A percentile compares a stretch with the other conserved stretches of the same genome.
Evolutionary conservation across 2,888 invertebrate genomes (phyloP).

Genomic region (Polydrusus cervinus): DNA sequence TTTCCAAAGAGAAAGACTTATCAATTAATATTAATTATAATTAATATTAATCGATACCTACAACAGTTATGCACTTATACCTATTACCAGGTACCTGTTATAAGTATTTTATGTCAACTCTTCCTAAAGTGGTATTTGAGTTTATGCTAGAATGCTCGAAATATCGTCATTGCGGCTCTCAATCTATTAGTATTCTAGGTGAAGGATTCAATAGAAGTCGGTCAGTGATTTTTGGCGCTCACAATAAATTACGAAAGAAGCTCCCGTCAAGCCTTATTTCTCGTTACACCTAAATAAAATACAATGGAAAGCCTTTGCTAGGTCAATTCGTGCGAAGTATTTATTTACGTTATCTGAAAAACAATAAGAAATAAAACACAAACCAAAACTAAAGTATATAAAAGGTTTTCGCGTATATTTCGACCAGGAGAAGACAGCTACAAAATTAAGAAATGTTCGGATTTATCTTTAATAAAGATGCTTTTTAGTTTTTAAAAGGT

Average conservation of each 20-base stretch:
- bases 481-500: too few relatives aligned
- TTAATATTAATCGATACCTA: too few relatives aligned
- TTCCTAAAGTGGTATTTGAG: too few relatives aligned
- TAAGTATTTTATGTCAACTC: too few relatives aligned
- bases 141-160: background rate
- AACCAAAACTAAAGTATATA: background rate
- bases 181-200: constrained; percentile 41
- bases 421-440: background rate
- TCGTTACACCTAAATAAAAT: constrained; percentile 36
- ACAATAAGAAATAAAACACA: background rate
- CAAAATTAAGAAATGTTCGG: too few relatives aligned
- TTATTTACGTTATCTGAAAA: constrained; percentile 30
- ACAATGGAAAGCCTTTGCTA: constrained; percentile 35
- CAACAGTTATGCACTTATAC: too few relatives aligned
- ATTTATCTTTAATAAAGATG: too few relatives aligned
- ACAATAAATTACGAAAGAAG: constrained; percentile 43
- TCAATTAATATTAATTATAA: too few relatives aligned
- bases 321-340: constrained; percentile 36
- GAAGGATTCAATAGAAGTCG: constrained; percentile 45
- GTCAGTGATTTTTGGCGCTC: constrained; percentile 44
- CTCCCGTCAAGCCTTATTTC: constrained; percentile 37
- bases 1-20: too few relatives aligned
- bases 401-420: background rate
- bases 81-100: too few relatives aligned
- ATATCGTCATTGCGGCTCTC: constrained; percentile 6